Percentiles rank a stretch among this genome's conserved stretches.
Evolutionary conservation across 1,140 invertebrate species (phyloP).

Genomic region (Cecropterus lyciades): DNA sequence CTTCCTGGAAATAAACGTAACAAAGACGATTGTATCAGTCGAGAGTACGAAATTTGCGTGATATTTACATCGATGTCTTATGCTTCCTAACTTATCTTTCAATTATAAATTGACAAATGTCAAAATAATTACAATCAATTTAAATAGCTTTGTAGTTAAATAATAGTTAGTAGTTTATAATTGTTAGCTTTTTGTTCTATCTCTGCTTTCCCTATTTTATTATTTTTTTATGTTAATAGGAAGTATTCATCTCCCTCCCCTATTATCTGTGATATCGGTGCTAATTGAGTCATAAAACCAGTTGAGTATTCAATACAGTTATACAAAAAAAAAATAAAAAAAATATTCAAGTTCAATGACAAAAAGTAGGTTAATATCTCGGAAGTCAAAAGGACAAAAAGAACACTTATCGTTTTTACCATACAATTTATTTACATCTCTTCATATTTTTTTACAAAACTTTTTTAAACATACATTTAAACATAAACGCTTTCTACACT

Average conservation of each 20-base stretch:
- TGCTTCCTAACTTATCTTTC: background rate
- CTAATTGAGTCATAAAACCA: too few relatives aligned
- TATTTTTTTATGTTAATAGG: slow-evolving; percentile 1
- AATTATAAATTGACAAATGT: background rate
- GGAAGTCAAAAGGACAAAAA: too few relatives aligned
- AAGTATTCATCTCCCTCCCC: slow-evolving; percentile 1
- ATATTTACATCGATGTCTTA: background rate
- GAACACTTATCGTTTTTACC: too few relatives aligned
- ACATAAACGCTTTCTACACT: too few relatives aligned
- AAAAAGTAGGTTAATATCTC: too few relatives aligned
- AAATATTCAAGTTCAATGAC: too few relatives aligned
- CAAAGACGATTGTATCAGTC: background rate
- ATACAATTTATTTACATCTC: too few relatives aligned
- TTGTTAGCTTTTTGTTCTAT: background rate
- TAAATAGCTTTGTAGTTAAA: background rate
- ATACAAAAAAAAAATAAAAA: too few relatives aligned
- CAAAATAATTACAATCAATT: background rate
- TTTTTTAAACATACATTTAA: too few relatives aligned
- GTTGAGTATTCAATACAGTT: background rate
- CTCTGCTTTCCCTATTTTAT: background rate
- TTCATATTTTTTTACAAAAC: too few relatives aligned
- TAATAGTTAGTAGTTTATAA: background rate
- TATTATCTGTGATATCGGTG: slow-evolving; percentile 9
- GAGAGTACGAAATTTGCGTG: background rate
- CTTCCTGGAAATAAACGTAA: slow-evolving; percentile 27